Evolutionary conservation across 2,113 vertebrate genomes (phyloP), one percentile per base, ranked within the genome.

Genomic region (Balaenoptera acutorostrata): DNA sequence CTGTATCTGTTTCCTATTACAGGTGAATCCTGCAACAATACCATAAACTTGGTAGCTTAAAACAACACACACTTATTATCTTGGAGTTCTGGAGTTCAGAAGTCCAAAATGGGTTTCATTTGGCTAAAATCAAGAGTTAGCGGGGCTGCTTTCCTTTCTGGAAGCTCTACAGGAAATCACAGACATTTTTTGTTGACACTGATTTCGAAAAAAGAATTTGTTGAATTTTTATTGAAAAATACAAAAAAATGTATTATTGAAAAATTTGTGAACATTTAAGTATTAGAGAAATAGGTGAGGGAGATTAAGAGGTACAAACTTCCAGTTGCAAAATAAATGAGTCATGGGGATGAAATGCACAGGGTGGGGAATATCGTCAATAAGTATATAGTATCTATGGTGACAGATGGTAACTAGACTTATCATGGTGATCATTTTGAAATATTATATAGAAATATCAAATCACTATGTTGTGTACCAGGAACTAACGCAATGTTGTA

Each of bases 111-210:
- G n/a, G n/a, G n/a, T n/a, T n/a, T n/a, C n/a, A n/a, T n/a, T n/a
- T n/a, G n/a, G n/a, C n/a, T n/a, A n/a, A n/a, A n/a, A n/a, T n/a
- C n/a, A n/a, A n/a, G n/a, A n/a, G n/a, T n/a, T n/a, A n/a, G n/a
- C n/a, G n/a, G n/a, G n/a, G n/a, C n/a, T n/a, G n/a, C n/a, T n/a
- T n/a, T n/a, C n/a, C n/a, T n/a, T n/a, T n/a, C n/a, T n/a, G n/a
- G n/a, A n/a, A n/a, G n/a, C n/a, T n/a, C n/a, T n/a, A n/a, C n/a
- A n/a, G n/a, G n/a, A n/a, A n/a, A n/a, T n/a, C 29, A 59, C 0
- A 86, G 55, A 81, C 15, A 49, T 82, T 96, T 95, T 95, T 88
- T 81, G 36, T 93, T 86, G 12, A 74, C 84, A 69, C 17, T 41
- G n/a, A 83, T 68, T 80, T 52, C 46, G n/a, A 44, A 44, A 41